phyloP scores from a whole-genome alignment of 2,113 vertebrate species.

The Dicrurus megarhynchus region DNA sequence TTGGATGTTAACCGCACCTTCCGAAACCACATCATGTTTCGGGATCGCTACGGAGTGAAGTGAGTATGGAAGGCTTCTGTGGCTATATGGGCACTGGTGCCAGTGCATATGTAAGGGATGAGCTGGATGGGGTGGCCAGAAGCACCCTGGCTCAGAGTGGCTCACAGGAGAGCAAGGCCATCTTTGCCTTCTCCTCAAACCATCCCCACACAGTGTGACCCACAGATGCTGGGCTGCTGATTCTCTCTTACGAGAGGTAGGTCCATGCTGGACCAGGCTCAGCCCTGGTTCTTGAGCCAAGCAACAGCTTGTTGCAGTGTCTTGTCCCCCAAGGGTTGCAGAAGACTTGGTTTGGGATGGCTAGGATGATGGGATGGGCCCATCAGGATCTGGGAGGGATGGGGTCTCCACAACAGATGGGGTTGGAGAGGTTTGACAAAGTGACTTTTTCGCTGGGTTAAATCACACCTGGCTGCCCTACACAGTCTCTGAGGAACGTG shows the following conservation, averaged over 20 bases:
- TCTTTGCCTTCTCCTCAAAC: not conserved
- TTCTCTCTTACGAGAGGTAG: not conserved
- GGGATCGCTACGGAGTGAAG: constrained; percentile 91
- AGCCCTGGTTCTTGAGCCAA: not conserved
- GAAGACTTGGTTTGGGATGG: not conserved
- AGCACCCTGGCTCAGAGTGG: not conserved
- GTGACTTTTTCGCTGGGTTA: not conserved
- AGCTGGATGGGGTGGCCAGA: not conserved
- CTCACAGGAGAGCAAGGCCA: not conserved
- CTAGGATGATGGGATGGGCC: not conserved
- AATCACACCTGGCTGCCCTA: not conserved
- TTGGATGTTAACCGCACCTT: constrained; percentile 92
- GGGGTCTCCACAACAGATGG: not conserved
- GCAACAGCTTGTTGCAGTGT: not conserved
- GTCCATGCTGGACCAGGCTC: not conserved
- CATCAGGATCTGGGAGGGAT: not conserved
- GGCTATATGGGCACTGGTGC: rapidly evolving
- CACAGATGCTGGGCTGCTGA: not conserved
- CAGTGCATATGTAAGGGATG: rapidly evolving
- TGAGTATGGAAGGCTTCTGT: constrained; percentile 47
- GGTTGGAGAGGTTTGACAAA: not conserved
- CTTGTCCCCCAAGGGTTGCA: not conserved
- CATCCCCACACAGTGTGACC: rapidly evolving
- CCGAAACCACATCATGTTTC: constrained; percentile 94
- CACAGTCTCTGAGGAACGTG: not conserved